A percentile compares a stretch with the other conserved stretches of the same genome.
phyloP scores from a whole-genome alignment of 2,113 vertebrate species.

The Gavialis gangeticus region DNA sequence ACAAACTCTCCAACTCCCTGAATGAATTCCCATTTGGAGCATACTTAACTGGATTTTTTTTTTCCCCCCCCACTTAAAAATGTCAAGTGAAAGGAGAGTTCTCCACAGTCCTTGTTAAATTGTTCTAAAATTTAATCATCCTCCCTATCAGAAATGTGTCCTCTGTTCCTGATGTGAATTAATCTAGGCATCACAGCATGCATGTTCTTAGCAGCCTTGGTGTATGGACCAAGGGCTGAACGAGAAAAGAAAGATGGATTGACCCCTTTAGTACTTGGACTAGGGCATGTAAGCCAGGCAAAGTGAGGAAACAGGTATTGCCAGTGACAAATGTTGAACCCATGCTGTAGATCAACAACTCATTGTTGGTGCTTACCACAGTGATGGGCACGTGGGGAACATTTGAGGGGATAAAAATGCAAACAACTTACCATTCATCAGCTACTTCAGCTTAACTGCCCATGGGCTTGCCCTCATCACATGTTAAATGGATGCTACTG shows the following conservation, averaged over 20 bases:
- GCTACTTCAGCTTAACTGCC: too few species aligned
- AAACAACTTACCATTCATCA: neutral
- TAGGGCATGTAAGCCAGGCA: neutral
- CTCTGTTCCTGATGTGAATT: neutral
- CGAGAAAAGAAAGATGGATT: neutral
- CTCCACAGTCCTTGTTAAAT: neutral
- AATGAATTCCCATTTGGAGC: neutral
- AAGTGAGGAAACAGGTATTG: neutral
- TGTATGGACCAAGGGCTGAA: neutral
- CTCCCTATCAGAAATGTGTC: fast-evolving
- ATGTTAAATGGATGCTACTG: too few species aligned
- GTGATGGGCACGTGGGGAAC: neutral
- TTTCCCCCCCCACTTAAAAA: too few species aligned
- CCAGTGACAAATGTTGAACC: neutral
- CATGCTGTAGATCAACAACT: neutral
- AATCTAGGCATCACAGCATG: neutral
- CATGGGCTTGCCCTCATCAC: too few species aligned
- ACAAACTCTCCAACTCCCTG: neutral
- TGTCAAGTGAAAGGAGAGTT: neutral
- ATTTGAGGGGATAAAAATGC: neutral
- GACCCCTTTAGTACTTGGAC: neutral
- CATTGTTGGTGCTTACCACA: neutral
- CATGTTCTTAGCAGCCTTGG: neutral
- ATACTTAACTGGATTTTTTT: too few species aligned
- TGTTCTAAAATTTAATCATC: neutral